These are phyloP conservation scores for Podiceps cristatus DNA, from an alignment of 2,113 vertebrate species.

Conservation along the genomic window DNA sequence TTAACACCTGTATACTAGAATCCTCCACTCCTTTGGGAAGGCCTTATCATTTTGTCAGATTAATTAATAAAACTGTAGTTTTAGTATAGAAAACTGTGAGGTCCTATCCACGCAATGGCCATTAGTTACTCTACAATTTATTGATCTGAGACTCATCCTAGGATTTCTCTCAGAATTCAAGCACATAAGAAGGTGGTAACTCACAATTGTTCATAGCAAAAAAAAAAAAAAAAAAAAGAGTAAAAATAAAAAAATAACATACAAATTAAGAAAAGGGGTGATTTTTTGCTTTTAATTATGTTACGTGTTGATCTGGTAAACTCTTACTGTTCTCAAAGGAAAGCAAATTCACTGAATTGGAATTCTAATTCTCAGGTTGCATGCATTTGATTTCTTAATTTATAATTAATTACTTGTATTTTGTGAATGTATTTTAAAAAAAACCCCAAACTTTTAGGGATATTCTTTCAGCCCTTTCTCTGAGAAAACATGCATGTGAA, in stretches of 20 bases:
- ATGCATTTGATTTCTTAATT: conserved; percentile 67
- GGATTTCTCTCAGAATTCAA: neutral
- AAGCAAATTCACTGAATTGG: conserved; percentile 59
- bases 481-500: conserved; percentile 60
- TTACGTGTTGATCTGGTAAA: conserved; percentile 42
- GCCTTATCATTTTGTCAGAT: conserved; percentile 78
- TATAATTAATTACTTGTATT: conserved; percentile 59
- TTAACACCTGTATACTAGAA: conserved; percentile 62
- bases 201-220: neutral
- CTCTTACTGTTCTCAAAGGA: conserved; percentile 63
- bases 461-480: conserved; percentile 59
- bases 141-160: neutral
- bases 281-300: neutral
- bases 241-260: neutral
- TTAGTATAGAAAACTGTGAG: neutral
- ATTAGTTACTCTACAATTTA: neutral
- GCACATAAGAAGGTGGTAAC: neutral
- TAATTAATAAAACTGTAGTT: conserved; percentile 64
- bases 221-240: neutral
- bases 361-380: conserved; percentile 67
- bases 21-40: conserved; percentile 66
- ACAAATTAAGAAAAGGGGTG: neutral
- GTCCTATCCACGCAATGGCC: neutral
- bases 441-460: neutral
- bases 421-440: conserved; percentile 39